Conservation (phyloP, 2,888 invertebrate species). For the Oasisia sp. region DNA sequence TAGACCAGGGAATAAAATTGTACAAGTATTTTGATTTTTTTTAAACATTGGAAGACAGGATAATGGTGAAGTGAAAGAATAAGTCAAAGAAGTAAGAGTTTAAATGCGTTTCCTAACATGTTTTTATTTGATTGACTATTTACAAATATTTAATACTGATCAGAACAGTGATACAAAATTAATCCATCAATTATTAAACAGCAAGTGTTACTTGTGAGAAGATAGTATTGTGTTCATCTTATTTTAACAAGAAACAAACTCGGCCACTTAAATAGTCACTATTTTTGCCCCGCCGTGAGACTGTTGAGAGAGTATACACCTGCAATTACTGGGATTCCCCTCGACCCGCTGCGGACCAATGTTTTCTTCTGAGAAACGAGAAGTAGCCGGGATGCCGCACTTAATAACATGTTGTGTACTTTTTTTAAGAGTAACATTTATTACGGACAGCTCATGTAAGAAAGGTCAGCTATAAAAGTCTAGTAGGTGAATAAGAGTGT, state of each 20-base stretch:
- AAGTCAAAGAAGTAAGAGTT: neutral
- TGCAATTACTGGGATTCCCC: neutral
- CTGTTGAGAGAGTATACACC: neutral
- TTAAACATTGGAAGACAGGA: neutral
- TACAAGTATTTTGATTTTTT: neutral
- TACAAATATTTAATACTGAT: neutral
- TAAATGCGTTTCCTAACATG: neutral
- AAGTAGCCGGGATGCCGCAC: neutral
- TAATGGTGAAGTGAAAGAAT: neutral
- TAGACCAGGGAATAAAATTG: neutral
- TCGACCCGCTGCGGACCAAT: neutral
- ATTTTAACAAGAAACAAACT: neutral
- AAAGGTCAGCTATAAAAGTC: no score
- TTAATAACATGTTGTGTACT: no score
- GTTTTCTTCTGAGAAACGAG: neutral
- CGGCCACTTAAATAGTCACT: neutral
- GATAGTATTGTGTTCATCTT: neutral
- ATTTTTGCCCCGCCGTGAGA: neutral
- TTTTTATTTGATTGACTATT: neutral
- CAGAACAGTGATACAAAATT: neutral
- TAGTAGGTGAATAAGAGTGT: no score
- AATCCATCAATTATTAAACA: no score
- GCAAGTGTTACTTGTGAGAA: neutral
- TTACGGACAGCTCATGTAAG: no score
- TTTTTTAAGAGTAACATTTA: no score